Conservation (phyloP, 2,797 vertebrate genomes). For the Aselliscus stoliczkanus region DNA sequence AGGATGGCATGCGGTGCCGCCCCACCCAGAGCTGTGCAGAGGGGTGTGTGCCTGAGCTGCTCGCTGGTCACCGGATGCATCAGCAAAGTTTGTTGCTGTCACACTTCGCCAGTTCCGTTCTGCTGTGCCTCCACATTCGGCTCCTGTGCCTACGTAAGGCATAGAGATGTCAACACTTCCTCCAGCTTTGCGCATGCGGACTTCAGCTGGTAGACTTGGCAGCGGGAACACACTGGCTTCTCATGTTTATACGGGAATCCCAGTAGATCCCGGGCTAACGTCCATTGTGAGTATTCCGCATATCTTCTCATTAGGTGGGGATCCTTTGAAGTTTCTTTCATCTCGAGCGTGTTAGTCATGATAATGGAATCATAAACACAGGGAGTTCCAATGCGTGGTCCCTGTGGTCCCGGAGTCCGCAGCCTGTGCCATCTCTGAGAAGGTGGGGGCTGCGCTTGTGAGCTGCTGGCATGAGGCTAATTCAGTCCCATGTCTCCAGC, state of each 20-base stretch:
- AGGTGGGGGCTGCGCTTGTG: background rate
- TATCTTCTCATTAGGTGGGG: background rate
- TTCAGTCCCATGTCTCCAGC: background rate
- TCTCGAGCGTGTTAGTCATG: background rate
- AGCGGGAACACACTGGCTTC: background rate
- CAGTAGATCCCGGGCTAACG: background rate
- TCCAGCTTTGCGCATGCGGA: background rate
- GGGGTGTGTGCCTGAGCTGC: no score
- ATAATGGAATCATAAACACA: background rate
- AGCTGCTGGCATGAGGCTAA: background rate
- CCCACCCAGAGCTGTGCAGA: background rate
- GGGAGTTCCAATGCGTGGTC: background rate
- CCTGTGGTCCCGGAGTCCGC: background rate
- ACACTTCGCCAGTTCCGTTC: background rate
- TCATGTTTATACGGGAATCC: background rate
- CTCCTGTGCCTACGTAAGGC: background rate
- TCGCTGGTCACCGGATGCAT: background rate
- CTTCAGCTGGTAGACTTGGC: background rate
- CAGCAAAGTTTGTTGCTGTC: background rate
- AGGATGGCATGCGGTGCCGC: background rate
- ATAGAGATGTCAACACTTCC: background rate
- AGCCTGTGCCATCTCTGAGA: no score
- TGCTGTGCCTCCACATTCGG: background rate
- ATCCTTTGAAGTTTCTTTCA: background rate
- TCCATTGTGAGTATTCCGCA: background rate